phyloP scores from a whole-genome alignment of 2,797 vertebrate genomes.

The Pseudomugil tenellus region DNA sequence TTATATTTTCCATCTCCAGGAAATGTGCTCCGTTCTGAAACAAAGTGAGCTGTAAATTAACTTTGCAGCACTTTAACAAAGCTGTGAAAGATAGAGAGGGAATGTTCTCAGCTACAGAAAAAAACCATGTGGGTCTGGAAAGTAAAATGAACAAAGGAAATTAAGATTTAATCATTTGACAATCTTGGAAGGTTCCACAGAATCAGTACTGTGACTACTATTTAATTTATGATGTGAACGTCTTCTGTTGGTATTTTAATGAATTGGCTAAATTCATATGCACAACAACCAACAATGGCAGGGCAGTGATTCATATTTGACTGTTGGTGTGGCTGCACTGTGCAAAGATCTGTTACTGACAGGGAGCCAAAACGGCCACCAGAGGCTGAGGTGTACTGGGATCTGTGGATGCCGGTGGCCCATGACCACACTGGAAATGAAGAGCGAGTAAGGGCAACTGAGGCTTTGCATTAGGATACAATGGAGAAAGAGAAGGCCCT shows the following conservation, averaged over 20 bases:
- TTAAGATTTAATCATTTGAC: constrained; percentile 1
- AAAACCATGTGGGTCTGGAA: constrained; percentile 47
- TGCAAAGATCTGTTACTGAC: constrained; percentile 54
- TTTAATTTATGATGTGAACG: constrained; percentile 2
- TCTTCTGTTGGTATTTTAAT: background rate
- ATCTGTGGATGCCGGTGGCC: constrained; percentile 66
- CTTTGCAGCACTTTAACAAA: background rate
- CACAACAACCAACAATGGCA: constrained; percentile 22
- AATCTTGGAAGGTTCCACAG: constrained; percentile 13
- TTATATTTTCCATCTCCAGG: background rate
- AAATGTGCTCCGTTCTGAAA: background rate
- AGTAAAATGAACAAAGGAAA: constrained; percentile 22
- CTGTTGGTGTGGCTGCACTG: constrained; percentile 23
- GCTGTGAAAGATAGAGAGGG: background rate
- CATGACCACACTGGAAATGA: constrained; percentile 62
- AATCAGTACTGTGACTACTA: constrained; percentile 6
- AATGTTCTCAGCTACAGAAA: constrained; percentile 40
- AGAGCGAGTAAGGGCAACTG: constrained; percentile 51
- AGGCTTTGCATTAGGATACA: constrained; percentile 53
- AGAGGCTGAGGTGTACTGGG: constrained; percentile 66
- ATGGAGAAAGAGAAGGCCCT: constrained; percentile 60
- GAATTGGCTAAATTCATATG: constrained; percentile 14
- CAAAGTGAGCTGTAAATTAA: background rate
- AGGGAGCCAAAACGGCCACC: constrained; percentile 61
- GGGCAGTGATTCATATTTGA: constrained; percentile 12